Percentiles rank a stretch among this genome's conserved stretches.
These are phyloP conservation scores for Drosophila conformis DNA, from an alignment of 2,888 invertebrate genomes.

Conservation along the genomic window DNA sequence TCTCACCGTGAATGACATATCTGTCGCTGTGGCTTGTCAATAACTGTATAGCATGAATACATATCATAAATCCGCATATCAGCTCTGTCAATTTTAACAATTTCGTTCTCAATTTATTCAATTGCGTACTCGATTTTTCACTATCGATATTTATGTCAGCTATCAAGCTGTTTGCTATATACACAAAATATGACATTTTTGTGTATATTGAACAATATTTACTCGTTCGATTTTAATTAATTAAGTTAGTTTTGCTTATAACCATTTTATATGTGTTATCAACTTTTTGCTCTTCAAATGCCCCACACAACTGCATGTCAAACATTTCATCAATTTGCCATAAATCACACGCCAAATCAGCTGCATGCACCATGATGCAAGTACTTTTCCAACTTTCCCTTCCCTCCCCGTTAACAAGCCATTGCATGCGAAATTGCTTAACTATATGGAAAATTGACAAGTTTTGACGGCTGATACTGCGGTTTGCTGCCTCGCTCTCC, in stretches of 20 bases:
- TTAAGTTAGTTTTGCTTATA: neutral
- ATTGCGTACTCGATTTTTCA: neutral
- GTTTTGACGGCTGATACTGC: slow-evolving; percentile 73
- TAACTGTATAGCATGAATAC: slow-evolving; percentile 14
- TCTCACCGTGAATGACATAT: slow-evolving; percentile 33
- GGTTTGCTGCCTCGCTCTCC: slow-evolving; percentile 44
- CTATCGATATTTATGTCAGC: slow-evolving; percentile 1
- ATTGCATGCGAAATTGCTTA: slow-evolving; percentile 65
- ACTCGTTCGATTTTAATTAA: neutral
- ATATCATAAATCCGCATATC: slow-evolving; percentile 57
- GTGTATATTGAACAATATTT: neutral
- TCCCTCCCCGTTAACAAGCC: neutral
- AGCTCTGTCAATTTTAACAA: slow-evolving; percentile 36
- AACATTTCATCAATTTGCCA: slow-evolving; percentile 69
- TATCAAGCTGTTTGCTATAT: neutral
- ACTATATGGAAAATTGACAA: slow-evolving; percentile 80
- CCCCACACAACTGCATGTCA: slow-evolving; percentile 1
- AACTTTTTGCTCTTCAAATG: neutral
- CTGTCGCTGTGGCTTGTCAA: slow-evolving; percentile 33
- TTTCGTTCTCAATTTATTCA: slow-evolving; percentile 22
- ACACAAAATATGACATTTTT: neutral
- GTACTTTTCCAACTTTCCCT: slow-evolving; percentile 23
- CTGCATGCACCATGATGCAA: slow-evolving; percentile 37
- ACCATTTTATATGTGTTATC: neutral
- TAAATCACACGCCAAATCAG: slow-evolving; percentile 68